These are phyloP conservation scores for Ischnura elegans DNA, from an alignment of 2,888 invertebrate genomes.

Conservation along the genomic window DNA sequence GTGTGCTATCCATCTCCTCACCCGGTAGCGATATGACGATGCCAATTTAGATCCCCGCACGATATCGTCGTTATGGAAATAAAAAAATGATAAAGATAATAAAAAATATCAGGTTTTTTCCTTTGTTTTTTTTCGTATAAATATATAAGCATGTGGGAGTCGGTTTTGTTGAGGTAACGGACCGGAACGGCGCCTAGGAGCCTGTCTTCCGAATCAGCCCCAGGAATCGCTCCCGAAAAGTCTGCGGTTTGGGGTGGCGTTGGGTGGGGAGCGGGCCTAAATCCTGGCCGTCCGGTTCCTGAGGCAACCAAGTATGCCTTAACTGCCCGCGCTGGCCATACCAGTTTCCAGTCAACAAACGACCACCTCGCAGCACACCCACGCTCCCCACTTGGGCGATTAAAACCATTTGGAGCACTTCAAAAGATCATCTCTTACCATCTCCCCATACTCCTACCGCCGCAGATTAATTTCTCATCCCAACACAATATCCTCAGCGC, in stretches of 20 bases:
- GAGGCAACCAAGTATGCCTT: neutral
- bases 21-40: neutral
- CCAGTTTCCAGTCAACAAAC: neutral
- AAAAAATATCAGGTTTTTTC: conserved; percentile 3
- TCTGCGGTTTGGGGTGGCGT: neutral
- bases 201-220: neutral
- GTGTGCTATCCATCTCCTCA: neutral
- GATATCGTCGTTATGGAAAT: conserved; percentile 50
- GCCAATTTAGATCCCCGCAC: conserved; percentile 38
- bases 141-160: neutral
- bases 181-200: conserved; percentile 13
- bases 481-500: neutral
- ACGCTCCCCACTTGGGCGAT: neutral
- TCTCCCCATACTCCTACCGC: neutral
- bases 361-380: neutral
- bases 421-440: neutral
- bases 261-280: neutral
- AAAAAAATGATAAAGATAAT: no score
- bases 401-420: neutral
- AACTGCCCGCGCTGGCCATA: neutral
- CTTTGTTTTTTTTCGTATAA: neutral
- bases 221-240: neutral
- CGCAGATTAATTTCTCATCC: neutral
- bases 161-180: neutral
- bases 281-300: neutral